Conservation (phyloP, 2,888 invertebrate genomes). For the Cylloceria caligata region DNA sequence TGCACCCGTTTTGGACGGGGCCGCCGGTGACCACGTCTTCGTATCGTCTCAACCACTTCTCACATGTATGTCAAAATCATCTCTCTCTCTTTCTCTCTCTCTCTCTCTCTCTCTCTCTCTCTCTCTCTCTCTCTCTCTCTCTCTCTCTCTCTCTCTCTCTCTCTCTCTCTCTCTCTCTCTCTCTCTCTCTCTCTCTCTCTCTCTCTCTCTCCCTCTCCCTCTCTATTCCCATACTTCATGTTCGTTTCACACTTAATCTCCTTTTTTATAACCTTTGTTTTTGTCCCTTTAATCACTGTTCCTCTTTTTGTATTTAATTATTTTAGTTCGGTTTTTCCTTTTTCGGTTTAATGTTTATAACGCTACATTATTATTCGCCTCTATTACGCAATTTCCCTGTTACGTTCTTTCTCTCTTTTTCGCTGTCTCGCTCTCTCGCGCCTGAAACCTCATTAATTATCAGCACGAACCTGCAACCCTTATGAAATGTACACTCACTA, state of each 20-base stretch:
- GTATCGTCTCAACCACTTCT: conserved; percentile 71
- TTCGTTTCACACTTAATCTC: conserved; percentile 55
- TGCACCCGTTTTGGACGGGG: conserved; percentile 83
- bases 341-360: conserved; percentile 61
- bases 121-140: too few species aligned
- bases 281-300: conserved; percentile 43
- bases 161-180: too few species aligned
- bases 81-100: too few species aligned
- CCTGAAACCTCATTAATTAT: conserved; percentile 77
- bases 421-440: conserved; percentile 69
- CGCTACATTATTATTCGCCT: conserved; percentile 45
- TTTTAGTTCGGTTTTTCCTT: conserved; percentile 37
- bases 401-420: conserved; percentile 49
- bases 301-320: conserved; percentile 41
- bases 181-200: too few species aligned
- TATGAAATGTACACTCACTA: conserved; percentile 83
- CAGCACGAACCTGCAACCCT: conserved; percentile 81
- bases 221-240: conserved; percentile 48
- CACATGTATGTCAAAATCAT: conserved; percentile 63
- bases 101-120: too few species aligned
- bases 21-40: conserved; percentile 79
- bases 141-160: too few species aligned
- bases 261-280: conserved; percentile 46
- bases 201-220: too few species aligned
- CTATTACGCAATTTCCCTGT: conserved; percentile 41